Conservation (phyloP, 53 echinoderm and acorn worm genomes). For the Holothuria leucospilota region DNA sequence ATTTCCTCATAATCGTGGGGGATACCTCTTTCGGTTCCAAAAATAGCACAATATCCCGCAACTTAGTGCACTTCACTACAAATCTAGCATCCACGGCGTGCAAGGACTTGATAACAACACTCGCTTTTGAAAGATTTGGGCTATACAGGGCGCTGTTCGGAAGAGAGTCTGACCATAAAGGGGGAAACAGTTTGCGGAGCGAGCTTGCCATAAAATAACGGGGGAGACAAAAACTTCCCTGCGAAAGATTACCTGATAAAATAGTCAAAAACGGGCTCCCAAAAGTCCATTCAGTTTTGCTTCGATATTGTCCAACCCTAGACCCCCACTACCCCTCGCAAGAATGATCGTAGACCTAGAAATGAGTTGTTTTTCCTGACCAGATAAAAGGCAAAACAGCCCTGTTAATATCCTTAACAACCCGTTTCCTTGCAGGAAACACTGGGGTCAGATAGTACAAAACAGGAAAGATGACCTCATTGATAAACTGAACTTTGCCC, state of each 20-base stretch:
- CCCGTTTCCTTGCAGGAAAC: background rate
- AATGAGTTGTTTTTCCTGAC: slow-evolving; percentile 3
- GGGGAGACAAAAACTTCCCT: background rate
- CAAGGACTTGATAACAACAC: too few relatives aligned
- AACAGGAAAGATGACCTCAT: too few relatives aligned
- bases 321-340: background rate
- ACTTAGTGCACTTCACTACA: too few relatives aligned
- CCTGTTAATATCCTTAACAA: background rate
- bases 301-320: background rate
- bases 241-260: background rate
- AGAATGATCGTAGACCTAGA: background rate
- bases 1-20: too few relatives aligned
- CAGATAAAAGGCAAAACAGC: slow-evolving; percentile 10
- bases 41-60: too few relatives aligned
- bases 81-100: too few relatives aligned
- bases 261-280: background rate
- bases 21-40: too few relatives aligned
- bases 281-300: slow-evolving; percentile 26
- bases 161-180: background rate
- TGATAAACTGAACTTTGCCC: too few relatives aligned
- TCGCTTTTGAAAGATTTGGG: background rate
- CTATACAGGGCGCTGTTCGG: too few relatives aligned
- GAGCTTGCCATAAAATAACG: slow-evolving; percentile 16
- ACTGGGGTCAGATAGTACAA: too few relatives aligned
- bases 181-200: background rate